These are phyloP conservation scores for Lucilia cuprina DNA, from an alignment of 1,140 invertebrate genomes.

Conservation along the genomic window DNA sequence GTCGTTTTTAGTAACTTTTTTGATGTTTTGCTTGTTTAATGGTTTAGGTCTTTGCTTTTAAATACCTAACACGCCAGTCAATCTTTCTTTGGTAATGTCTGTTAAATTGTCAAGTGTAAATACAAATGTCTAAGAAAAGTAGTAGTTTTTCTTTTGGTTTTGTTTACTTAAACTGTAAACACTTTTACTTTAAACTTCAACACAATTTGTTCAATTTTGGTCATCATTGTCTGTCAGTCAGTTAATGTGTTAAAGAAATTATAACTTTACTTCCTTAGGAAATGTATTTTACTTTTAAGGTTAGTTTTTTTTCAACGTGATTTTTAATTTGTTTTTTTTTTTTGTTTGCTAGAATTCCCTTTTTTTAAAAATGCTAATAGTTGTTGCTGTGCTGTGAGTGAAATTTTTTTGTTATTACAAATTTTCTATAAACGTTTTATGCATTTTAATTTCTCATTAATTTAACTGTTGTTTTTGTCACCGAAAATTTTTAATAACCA, in stretches of 20 bases:
- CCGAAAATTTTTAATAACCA: no score
- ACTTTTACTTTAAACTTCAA: slow-evolving; percentile 12
- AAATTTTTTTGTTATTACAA: background rate
- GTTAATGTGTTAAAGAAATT: background rate
- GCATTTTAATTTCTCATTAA: background rate
- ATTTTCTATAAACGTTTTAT: background rate
- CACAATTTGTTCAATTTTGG: background rate
- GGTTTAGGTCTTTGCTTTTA: background rate
- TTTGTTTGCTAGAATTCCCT: background rate
- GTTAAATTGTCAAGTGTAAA: background rate
- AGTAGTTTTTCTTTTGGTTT: background rate
- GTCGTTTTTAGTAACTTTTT: background rate
- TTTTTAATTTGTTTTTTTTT: background rate
- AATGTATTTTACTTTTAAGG: background rate
- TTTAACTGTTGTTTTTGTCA: no score
- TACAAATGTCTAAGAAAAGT: background rate
- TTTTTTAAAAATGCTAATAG: background rate
- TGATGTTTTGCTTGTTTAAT: background rate
- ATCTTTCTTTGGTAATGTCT: background rate
- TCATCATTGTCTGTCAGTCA: background rate
- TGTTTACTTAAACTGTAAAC: background rate
- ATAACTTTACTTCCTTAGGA: background rate
- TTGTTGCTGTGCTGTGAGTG: background rate
- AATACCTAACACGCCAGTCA: background rate
- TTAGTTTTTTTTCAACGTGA: background rate